Evolutionary conservation across 2,113 vertebrate genomes (phyloP).

Genomic region (Pedionomus torquatus): DNA sequence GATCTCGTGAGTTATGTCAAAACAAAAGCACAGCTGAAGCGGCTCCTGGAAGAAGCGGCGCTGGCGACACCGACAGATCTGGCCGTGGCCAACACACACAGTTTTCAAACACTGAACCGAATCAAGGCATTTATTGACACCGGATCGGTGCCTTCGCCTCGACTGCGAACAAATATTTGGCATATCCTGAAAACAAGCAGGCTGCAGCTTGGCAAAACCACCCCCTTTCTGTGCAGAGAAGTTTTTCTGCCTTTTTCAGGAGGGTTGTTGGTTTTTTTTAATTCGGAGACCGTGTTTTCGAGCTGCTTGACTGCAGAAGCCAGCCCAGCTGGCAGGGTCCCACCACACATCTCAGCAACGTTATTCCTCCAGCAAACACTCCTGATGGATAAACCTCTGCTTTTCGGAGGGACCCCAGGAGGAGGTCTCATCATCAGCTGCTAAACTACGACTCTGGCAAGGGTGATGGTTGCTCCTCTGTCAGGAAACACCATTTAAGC

Average conservation of each 20-base stretch:
- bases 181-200: not conserved
- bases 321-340: not conserved
- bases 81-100: not conserved
- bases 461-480: accelerated
- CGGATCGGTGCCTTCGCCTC: not conserved
- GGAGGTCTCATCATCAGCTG: not conserved
- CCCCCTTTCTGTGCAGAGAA: accelerated
- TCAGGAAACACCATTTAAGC: not conserved
- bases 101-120: not conserved
- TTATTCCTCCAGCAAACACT: not conserved
- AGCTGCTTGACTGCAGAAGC: not conserved
- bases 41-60: not conserved
- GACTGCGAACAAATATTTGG: not conserved
- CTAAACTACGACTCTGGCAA: not conserved
- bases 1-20: not conserved
- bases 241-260: not conserved
- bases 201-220: not conserved
- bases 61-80: not conserved
- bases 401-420: not conserved
- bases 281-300: accelerated
- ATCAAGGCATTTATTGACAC: not conserved
- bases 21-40: not conserved
- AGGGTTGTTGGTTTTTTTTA: not conserved
- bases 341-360: accelerated
- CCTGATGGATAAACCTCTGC: not conserved